Evolutionary conservation across 2,888 invertebrate genomes (phyloP).

Genomic region (Idaea dimidiata): DNA sequence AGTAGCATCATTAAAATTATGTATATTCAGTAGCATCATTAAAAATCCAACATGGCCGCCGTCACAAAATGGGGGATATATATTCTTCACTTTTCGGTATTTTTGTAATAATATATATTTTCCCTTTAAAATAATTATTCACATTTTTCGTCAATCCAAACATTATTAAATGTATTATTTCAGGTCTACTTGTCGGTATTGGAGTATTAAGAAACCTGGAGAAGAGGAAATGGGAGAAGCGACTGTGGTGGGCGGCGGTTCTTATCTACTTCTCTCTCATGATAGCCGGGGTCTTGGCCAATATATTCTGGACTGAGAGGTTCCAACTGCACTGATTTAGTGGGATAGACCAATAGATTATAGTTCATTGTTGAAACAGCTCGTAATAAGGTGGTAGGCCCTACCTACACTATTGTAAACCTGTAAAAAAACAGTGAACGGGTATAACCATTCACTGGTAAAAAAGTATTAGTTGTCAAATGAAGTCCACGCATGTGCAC

Average conservation of each 20-base stretch:
- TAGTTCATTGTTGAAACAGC: not conserved
- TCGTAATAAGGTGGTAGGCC: not conserved
- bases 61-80: too few species aligned
- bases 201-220: conserved; percentile 91
- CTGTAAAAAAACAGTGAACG: too few species aligned
- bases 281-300: conserved; percentile 86
- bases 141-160: too few species aligned
- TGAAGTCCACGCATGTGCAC: too few species aligned
- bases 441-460: too few species aligned
- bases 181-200: conserved; percentile 90
- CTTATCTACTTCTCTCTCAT: conserved; percentile 85
- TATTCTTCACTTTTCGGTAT: too few species aligned
- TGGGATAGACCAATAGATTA: not conserved
- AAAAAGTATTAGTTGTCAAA: too few species aligned
- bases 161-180: conserved; percentile 31
- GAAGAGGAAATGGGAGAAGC: conserved; percentile 89
- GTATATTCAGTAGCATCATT: too few species aligned
- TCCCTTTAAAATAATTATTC: too few species aligned
- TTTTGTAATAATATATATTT: too few species aligned
- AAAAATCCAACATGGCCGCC: too few species aligned
- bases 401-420: not conserved
- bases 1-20: too few species aligned
- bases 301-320: conserved; percentile 81
- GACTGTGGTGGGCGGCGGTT: conserved; percentile 91
- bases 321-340: conserved; percentile 25